phyloP scores from a whole-genome alignment of 2,888 invertebrate genomes.

The Patella pellucida region DNA sequence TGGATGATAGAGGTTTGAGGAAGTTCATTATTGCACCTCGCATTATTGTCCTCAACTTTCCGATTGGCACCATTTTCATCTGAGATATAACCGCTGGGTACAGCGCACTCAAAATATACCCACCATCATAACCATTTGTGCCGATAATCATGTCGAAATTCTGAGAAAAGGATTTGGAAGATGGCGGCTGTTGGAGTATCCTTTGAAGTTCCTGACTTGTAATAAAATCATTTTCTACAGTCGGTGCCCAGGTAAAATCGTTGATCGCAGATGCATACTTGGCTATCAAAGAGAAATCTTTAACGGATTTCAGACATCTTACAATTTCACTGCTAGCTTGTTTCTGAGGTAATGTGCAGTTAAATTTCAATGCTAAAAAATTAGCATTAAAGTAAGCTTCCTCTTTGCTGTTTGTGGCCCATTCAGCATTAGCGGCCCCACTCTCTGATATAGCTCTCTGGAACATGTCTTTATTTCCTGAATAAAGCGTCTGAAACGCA shows the following conservation, averaged over 20 bases:
- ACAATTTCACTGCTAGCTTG: too few species aligned
- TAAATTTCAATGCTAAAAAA: neutral
- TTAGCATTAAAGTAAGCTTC: neutral
- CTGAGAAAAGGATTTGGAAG: neutral
- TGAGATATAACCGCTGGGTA: neutral
- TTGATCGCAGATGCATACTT: too few species aligned
- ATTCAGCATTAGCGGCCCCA: constrained; percentile 83
- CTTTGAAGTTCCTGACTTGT: too few species aligned
- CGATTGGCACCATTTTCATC: neutral
- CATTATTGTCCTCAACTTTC: neutral
- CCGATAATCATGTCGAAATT: neutral
- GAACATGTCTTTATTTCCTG: constrained; percentile 39
- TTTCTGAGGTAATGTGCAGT: neutral
- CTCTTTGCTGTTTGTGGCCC: constrained; percentile 77
- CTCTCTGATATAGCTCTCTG: constrained; percentile 48
- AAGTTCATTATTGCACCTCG: neutral
- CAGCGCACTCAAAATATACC: neutral
- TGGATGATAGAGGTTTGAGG: neutral
- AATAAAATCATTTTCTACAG: too few species aligned
- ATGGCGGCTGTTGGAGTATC: too few species aligned
- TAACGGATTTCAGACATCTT: too few species aligned
- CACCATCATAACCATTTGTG: neutral
- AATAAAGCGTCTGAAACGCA: constrained; percentile 39
- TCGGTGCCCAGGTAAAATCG: too few species aligned
- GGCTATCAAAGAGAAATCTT: too few species aligned